Percentiles rank a stretch among this genome's conserved stretches.
phyloP scores from a whole-genome alignment of 2,888 invertebrate genomes.

The Ectobius pallidus region DNA sequence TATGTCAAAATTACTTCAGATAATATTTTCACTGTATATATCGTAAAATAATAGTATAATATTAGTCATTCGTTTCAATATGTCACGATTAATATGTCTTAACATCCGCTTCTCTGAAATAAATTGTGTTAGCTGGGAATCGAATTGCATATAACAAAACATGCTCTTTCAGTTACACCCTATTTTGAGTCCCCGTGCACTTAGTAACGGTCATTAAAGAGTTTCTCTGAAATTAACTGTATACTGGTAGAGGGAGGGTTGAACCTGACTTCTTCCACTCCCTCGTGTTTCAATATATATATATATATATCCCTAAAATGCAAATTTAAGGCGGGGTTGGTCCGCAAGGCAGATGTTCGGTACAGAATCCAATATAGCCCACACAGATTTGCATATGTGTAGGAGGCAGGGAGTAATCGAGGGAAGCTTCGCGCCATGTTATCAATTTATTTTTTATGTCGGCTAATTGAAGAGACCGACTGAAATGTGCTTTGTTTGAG shows the following conservation, averaged over 20 bases:
- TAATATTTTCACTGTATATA: too few relatives aligned
- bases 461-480: background rate
- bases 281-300: background rate
- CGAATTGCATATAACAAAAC: too few relatives aligned
- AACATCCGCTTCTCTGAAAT: too few relatives aligned
- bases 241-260: background rate
- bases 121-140: too few relatives aligned
- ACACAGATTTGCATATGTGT: background rate
- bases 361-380: conserved; percentile 4
- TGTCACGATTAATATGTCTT: too few relatives aligned
- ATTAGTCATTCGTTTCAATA: too few relatives aligned
- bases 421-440: background rate
- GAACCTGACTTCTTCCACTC: background rate
- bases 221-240: background rate
- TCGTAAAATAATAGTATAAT: too few relatives aligned
- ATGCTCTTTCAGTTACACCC: too few relatives aligned
- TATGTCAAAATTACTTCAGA: too few relatives aligned
- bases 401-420: background rate
- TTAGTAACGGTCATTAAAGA: too few relatives aligned
- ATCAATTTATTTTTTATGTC: background rate
- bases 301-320: conserved; percentile 11
- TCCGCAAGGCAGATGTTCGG: background rate
- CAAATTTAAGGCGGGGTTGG: background rate
- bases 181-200: too few relatives aligned
- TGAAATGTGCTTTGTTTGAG: background rate